Percentiles rank a stretch among this genome's conserved stretches.
Conservation (phyloP, 2,113 vertebrate species). For the Cololabis saira region DNA sequence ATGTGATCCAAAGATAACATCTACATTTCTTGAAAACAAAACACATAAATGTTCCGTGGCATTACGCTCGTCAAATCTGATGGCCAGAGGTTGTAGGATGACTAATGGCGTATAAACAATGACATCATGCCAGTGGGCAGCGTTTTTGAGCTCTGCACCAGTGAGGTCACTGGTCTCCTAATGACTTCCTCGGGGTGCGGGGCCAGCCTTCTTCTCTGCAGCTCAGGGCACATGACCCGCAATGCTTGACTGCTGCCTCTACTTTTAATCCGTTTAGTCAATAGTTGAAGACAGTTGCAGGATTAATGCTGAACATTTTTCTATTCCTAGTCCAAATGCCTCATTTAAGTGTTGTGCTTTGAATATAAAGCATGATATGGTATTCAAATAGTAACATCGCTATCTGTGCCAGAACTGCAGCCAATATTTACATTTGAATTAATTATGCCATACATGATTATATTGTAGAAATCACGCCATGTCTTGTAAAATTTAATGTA, state of each 20-base stretch:
- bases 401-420: too few species aligned
- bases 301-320: background rate
- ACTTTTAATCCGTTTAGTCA: conserved; percentile 56
- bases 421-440: background rate
- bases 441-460: background rate
- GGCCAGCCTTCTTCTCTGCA: conserved; percentile 30
- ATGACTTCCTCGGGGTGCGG: conserved; percentile 75
- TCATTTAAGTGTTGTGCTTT: background rate
- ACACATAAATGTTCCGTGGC: conserved; percentile 34
- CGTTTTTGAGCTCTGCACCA: conserved; percentile 62
- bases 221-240: conserved; percentile 19
- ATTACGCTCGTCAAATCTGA: conserved; percentile 47
- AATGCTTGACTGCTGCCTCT: conserved; percentile 49
- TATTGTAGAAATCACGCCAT: too few species aligned
- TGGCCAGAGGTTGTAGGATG: conserved; percentile 52
- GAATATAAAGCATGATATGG: background rate
- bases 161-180: conserved; percentile 76
- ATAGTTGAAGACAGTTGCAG: conserved; percentile 39
- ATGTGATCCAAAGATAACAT: background rate
- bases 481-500: background rate
- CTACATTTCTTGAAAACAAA: conserved; percentile 22
- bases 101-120: conserved; percentile 75
- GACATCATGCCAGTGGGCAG: conserved; percentile 76
- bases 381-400: background rate
- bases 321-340: background rate